Conservation (phyloP, 1,140 invertebrate genomes). For the Pomacea maculata region DNA sequence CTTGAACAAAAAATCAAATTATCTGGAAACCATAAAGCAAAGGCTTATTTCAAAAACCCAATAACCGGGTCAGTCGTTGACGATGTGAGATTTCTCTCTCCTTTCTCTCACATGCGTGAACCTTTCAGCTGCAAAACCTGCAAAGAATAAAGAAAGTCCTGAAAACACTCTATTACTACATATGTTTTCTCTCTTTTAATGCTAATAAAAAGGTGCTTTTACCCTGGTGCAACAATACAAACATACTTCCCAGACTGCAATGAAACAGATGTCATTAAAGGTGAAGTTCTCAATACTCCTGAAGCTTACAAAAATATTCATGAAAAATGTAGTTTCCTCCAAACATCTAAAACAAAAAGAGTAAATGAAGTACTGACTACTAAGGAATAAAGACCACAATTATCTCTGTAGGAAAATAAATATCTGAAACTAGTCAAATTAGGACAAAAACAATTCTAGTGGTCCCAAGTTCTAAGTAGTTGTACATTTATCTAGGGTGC, state of each 20-base stretch:
- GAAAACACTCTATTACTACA: neutral
- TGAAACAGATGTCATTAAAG: too few species aligned
- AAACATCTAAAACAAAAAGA: neutral
- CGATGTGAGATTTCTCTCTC: neutral
- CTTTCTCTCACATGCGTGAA: conserved; percentile 77
- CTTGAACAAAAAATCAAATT: neutral
- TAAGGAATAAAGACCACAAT: too few species aligned
- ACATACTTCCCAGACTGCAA: too few species aligned
- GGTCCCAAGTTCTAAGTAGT: too few species aligned
- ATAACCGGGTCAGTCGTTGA: neutral
- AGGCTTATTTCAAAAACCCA: neutral
- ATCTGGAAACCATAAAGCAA: neutral
- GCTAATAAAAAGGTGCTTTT: too few species aligned
- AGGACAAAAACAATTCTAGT: too few species aligned
- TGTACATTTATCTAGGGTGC: too few species aligned
- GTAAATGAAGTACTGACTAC: too few species aligned
- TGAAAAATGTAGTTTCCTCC: neutral
- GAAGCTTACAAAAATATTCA: neutral
- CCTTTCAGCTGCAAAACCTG: conserved; percentile 77
- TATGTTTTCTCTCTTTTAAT: too few species aligned
- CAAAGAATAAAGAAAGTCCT: conserved; percentile 25
- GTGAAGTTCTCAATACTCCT: too few species aligned
- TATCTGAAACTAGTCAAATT: too few species aligned
- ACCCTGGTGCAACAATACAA: too few species aligned
- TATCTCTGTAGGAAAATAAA: neutral